Conservation (phyloP, 2,888 invertebrate species). For the Nowickia ferox region DNA sequence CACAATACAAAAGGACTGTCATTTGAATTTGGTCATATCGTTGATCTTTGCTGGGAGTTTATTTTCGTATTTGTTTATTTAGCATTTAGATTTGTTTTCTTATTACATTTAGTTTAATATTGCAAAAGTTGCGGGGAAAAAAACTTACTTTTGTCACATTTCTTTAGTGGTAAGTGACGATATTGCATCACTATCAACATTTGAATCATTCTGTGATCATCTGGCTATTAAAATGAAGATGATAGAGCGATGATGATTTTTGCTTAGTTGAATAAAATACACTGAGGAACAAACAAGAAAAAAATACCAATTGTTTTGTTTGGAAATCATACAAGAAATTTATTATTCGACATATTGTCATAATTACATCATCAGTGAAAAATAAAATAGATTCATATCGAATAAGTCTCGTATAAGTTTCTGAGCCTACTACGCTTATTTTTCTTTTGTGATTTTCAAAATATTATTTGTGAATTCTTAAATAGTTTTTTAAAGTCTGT, state of each 20-base stretch:
- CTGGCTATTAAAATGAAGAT: conserved; percentile 71
- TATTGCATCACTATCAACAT: conserved; percentile 59
- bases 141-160: conserved; percentile 59
- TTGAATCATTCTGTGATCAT: conserved; percentile 56
- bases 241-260: conserved; percentile 77
- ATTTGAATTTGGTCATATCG: conserved; percentile 60
- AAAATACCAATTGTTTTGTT: too few species aligned
- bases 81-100: conserved; percentile 37
- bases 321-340: too few species aligned
- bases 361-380: too few species aligned
- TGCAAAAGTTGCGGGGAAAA: conserved; percentile 28
- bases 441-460: too few species aligned
- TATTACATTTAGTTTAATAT: conserved; percentile 22
- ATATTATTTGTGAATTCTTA: too few species aligned
- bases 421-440: too few species aligned
- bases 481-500: too few species aligned
- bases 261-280: background rate
- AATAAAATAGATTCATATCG: too few species aligned
- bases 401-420: too few species aligned
- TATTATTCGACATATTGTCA: too few species aligned
- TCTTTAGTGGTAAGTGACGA: conserved; percentile 58
- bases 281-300: background rate
- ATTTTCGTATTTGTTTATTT: conserved; percentile 43
- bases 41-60: conserved; percentile 60
- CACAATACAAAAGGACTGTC: conserved; percentile 64